Percentiles rank a stretch among this genome's conserved stretches.
Evolutionary conservation across 2,113 vertebrate species (phyloP).

Genomic region (Turdus rufiventris): DNA sequence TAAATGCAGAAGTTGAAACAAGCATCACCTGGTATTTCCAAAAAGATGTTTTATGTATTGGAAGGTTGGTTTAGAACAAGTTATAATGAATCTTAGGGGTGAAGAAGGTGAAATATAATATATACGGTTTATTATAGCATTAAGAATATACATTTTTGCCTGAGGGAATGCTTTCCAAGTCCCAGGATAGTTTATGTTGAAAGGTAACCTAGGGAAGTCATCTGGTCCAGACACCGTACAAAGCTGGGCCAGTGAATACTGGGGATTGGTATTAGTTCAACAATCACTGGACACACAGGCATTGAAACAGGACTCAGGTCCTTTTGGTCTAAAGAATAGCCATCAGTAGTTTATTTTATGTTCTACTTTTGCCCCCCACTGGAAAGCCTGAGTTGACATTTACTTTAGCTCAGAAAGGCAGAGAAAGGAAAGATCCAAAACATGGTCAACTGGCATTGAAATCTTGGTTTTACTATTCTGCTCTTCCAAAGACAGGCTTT

Average conservation of each 20-base stretch:
- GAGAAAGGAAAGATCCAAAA: background rate
- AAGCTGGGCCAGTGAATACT: background rate
- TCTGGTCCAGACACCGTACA: background rate
- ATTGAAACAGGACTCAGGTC: background rate
- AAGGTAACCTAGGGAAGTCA: background rate
- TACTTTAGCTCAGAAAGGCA: background rate
- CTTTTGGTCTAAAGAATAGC: background rate
- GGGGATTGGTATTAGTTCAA: background rate
- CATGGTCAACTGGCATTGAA: background rate
- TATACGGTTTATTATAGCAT: background rate
- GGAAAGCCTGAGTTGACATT: background rate
- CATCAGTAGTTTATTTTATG: background rate
- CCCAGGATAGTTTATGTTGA: background rate
- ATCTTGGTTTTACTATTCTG: background rate
- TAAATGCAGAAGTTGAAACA: background rate
- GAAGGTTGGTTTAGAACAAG: background rate
- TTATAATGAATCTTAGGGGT: background rate
- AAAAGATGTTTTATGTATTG: background rate
- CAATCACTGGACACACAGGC: background rate
- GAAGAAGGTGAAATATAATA: background rate
- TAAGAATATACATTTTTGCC: background rate
- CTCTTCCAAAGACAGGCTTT: background rate
- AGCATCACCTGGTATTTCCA: background rate
- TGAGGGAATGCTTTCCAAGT: background rate
- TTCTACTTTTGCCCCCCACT: background rate